Percentiles rank a stretch among this genome's conserved stretches.
These are phyloP conservation scores for Cichlasoma orientale DNA, from an alignment of 2,797 vertebrate genomes.

Conservation along the genomic window DNA sequence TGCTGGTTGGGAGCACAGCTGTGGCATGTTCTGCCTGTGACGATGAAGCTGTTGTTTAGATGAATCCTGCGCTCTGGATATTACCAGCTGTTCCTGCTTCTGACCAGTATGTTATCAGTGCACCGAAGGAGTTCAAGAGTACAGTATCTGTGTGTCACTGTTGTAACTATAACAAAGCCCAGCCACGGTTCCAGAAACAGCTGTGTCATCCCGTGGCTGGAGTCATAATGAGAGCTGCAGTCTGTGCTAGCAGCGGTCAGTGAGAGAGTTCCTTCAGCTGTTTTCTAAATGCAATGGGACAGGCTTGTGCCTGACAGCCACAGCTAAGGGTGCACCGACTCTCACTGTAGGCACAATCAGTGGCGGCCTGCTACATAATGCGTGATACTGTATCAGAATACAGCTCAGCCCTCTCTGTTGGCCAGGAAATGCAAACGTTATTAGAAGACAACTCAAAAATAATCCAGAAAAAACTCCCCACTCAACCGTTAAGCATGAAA, in stretches of 20 bases:
- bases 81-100: background rate
- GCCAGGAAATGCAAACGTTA: background rate
- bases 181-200: background rate
- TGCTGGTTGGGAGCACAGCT: background rate
- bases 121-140: background rate
- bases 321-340: background rate
- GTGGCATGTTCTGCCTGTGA: background rate
- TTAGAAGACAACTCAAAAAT: accelerated
- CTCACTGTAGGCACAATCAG: background rate
- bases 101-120: background rate
- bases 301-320: background rate
- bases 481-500: background rate
- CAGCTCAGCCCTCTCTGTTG: background rate
- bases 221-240: background rate
- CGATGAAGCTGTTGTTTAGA: background rate
- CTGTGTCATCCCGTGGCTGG: background rate
- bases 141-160: conserved; percentile 4
- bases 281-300: background rate
- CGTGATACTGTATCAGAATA: background rate
- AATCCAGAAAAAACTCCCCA: background rate
- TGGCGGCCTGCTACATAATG: conserved; percentile 1
- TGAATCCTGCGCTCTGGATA: background rate
- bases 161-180: background rate
- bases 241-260: background rate
- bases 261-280: background rate